These are phyloP conservation scores for Acronicta leporina DNA, from an alignment of 2,888 invertebrate species.

Conservation along the genomic window DNA sequence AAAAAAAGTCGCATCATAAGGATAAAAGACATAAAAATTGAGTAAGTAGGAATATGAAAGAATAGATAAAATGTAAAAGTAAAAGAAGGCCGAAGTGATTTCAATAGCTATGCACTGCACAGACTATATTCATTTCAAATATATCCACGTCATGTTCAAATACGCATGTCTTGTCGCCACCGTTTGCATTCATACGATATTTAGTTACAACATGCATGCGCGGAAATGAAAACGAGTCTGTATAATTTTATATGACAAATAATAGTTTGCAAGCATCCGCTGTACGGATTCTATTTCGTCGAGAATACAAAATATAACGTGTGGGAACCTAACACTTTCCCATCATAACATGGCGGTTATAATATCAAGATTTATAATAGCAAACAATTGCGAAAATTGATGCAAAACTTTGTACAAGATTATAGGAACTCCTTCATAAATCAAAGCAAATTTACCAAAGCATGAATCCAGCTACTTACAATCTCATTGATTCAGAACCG, in stretches of 20 bases:
- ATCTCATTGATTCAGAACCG: constrained; percentile 12
- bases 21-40: too few relatives aligned
- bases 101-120: too few relatives aligned
- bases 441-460: constrained; percentile 1
- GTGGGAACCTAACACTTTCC: constrained; percentile 40
- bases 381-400: not conserved
- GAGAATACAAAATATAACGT: constrained; percentile 52
- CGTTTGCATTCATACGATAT: constrained; percentile 44
- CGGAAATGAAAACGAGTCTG: constrained; percentile 51
- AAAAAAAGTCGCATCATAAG: too few relatives aligned
- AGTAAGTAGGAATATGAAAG: too few relatives aligned
- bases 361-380: not conserved
- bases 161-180: constrained; percentile 26
- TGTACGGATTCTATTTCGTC: constrained; percentile 38
- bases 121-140: constrained; percentile 16
- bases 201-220: constrained; percentile 40
- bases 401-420: not conserved
- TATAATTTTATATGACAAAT: constrained; percentile 50
- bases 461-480: constrained; percentile 8
- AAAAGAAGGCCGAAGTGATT: too few relatives aligned
- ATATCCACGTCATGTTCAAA: constrained; percentile 41
- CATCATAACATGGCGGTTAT: constrained; percentile 4
- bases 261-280: constrained; percentile 50
- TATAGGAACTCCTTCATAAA: constrained; percentile 1
- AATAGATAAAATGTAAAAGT: too few relatives aligned